Percentiles rank a stretch among this genome's conserved stretches.
Evolutionary conservation across 2,888 invertebrate species (phyloP).

Genomic region (Ophion slaviceki): DNA sequence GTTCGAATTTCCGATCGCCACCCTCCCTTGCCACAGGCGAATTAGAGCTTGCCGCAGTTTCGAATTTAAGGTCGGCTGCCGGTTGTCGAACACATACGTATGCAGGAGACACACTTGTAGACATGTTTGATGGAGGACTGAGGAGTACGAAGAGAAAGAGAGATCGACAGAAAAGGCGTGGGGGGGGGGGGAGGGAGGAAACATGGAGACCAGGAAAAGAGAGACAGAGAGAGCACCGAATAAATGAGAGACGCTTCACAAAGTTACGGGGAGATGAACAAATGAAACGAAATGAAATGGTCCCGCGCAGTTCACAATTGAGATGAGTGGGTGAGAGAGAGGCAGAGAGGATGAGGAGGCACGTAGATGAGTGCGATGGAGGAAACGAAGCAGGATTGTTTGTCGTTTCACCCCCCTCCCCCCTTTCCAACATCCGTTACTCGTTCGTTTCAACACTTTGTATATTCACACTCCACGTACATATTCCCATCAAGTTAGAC

Average conservation of each 20-base stretch:
- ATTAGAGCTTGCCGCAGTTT: constrained; percentile 79
- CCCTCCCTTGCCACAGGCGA: constrained; percentile 75
- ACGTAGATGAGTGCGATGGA: constrained; percentile 31
- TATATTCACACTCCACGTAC: constrained; percentile 15
- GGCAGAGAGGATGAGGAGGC: background rate
- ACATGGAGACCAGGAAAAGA: constrained; percentile 1
- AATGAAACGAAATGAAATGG: constrained; percentile 82
- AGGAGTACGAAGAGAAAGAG: background rate
- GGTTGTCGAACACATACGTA: constrained; percentile 60
- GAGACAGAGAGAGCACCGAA: constrained; percentile 45
- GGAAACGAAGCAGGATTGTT: constrained; percentile 78
- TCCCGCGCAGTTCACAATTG: constrained; percentile 69
- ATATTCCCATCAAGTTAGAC: constrained; percentile 77
- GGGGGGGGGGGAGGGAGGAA: background rate
- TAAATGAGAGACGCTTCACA: constrained; percentile 56
- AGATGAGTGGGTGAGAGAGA: constrained; percentile 67
- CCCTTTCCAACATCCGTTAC: constrained; percentile 70
- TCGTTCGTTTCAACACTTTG: constrained; percentile 68
- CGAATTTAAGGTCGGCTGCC: constrained; percentile 76
- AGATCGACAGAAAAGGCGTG: background rate
- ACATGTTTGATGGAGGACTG: constrained; percentile 48
- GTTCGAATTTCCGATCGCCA: background rate
- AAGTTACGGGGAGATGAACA: constrained; percentile 77
- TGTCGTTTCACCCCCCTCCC: constrained; percentile 79
- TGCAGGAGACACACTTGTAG: background rate